Conservation (phyloP, 1,140 invertebrate genomes). For the Hylaeus volcanicus region DNA sequence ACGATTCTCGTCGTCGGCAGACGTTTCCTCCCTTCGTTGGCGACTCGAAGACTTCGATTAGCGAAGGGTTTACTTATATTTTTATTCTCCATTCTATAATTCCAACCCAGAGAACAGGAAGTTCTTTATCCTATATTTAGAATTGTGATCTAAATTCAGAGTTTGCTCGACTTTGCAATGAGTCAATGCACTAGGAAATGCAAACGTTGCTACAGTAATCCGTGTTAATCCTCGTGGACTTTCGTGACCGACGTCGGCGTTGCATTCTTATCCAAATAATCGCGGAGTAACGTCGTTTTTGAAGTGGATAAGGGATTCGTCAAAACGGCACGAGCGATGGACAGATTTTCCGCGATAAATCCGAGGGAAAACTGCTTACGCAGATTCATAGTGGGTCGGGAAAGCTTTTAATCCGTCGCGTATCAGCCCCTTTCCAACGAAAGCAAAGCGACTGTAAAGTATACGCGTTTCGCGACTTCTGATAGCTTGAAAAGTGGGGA, state of each 20-base stretch:
- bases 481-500: not conserved
- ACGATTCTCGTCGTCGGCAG: not conserved
- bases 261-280: not conserved
- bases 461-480: not conserved
- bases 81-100: no score
- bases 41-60: not conserved
- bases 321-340: not conserved
- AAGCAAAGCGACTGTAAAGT: not conserved
- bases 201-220: no score
- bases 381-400: conserved; percentile 1
- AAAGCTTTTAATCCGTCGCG: conserved; percentile 34
- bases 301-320: not conserved
- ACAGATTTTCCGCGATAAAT: conserved; percentile 24
- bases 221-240: no score
- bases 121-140: no score
- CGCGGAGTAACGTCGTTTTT: not conserved
- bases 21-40: not conserved
- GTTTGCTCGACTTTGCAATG: no score
- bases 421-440: not conserved
- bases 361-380: conserved; percentile 36
- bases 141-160: no score
- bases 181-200: no score
- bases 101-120: no score
- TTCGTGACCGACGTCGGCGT: not conserved
- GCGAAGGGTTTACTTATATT: not conserved